Evolutionary conservation across 2,797 vertebrate species (phyloP).

Genomic region (Limnodromus scolopaceus): DNA sequence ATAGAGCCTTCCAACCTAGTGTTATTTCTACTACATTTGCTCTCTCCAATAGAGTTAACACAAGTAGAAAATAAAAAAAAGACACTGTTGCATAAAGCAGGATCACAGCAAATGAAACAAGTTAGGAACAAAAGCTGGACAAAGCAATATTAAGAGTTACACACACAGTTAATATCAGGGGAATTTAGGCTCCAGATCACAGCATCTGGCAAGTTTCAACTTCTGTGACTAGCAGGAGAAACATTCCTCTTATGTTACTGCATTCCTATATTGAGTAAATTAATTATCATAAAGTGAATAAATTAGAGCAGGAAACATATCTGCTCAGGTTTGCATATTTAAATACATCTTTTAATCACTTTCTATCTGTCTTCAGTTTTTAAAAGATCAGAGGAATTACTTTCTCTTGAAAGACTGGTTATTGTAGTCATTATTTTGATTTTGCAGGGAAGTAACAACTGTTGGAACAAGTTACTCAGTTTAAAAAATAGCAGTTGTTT

Average conservation of each 20-base stretch:
- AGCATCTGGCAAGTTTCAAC: slow-evolving; percentile 96
- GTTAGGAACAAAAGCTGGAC: slow-evolving; percentile 76
- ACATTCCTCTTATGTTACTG: slow-evolving; percentile 89
- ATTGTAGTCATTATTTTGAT: neutral
- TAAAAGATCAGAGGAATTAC: neutral
- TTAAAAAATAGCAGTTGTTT: slow-evolving; percentile 26
- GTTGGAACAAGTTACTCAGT: slow-evolving; percentile 12
- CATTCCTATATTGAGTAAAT: slow-evolving; percentile 72
- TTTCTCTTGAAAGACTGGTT: neutral
- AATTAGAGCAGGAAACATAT: slow-evolving; percentile 69
- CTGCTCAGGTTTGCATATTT: slow-evolving; percentile 36
- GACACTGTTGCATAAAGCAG: slow-evolving; percentile 63
- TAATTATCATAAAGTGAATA: slow-evolving; percentile 67
- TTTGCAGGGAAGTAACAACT: neutral
- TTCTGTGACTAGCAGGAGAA: slow-evolving; percentile 79
- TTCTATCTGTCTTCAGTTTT: neutral
- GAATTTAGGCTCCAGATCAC: slow-evolving; percentile 87
- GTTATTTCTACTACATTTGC: slow-evolving; percentile 59
- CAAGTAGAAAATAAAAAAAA: slow-evolving; percentile 74
- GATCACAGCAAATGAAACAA: slow-evolving; percentile 71
- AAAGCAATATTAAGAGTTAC: slow-evolving; percentile 83
- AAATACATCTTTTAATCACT: slow-evolving; percentile 34
- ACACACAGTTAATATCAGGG: slow-evolving; percentile 83
- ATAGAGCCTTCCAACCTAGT: slow-evolving; percentile 33
- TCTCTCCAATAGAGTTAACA: neutral